A percentile compares a stretch with the other conserved stretches of the same genome.
phyloP scores from a whole-genome alignment of 2,797 vertebrate species.

The Merluccius polli region DNA sequence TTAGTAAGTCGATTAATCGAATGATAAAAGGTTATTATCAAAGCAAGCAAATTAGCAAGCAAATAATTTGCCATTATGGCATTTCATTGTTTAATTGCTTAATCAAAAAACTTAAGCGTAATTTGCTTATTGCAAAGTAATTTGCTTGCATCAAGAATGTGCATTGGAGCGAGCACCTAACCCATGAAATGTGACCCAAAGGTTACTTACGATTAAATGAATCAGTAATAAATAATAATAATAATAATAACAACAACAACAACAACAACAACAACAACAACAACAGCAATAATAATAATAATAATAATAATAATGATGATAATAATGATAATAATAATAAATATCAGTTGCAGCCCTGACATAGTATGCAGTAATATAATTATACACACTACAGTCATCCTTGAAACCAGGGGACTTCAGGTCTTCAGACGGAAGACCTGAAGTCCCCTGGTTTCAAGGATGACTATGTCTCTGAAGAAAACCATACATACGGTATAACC shows the following conservation, averaged over 20 bases:
- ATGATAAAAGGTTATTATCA: neutral
- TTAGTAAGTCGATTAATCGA: neutral
- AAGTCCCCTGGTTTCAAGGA: too few relatives aligned
- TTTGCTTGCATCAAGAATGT: too few relatives aligned
- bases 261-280: too few relatives aligned
- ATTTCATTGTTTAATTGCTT: neutral
- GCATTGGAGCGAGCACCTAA: too few relatives aligned
- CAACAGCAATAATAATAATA: too few relatives aligned
- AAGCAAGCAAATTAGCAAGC: neutral
- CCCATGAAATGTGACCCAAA: too few relatives aligned
- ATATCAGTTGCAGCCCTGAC: neutral
- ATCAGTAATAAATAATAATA: too few relatives aligned
- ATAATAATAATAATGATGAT: too few relatives aligned
- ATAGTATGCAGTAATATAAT: neutral
- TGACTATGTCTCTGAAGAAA: neutral
- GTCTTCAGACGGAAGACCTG: neutral
- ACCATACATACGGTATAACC: neutral
- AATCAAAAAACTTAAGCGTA: neutral
- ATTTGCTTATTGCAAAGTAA: too few relatives aligned
- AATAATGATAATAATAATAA: neutral
- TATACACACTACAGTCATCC: neutral
- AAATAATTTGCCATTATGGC: too few relatives aligned
- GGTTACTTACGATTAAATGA: too few relatives aligned
- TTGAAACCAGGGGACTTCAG: neutral
- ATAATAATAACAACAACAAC: too few relatives aligned